phyloP scores from a whole-genome alignment of 2,113 vertebrate species.

The Protobothrops flavoviridis region DNA sequence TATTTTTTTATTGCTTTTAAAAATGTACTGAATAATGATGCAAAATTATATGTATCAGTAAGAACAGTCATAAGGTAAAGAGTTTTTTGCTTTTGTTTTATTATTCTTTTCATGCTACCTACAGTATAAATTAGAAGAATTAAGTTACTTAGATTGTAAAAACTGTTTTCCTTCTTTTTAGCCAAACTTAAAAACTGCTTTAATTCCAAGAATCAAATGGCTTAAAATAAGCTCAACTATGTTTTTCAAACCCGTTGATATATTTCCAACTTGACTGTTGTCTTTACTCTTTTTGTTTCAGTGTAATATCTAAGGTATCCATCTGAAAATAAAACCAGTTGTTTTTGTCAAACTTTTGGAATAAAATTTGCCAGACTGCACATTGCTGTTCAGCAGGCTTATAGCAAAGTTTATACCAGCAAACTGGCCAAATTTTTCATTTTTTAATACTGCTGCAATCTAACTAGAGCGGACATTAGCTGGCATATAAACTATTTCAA shows the following conservation, averaged over 20 bases:
- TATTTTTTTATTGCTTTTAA: no score
- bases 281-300: constrained; percentile 4
- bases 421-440: constrained; percentile 10
- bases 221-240: constrained; percentile 7
- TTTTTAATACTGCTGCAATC: not conserved
- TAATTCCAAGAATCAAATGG: not conserved
- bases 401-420: constrained; percentile 1
- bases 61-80: no score
- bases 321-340: not conserved
- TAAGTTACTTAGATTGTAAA: not conserved
- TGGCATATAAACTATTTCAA: constrained; percentile 28
- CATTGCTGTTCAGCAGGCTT: constrained; percentile 35
- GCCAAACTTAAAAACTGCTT: not conserved
- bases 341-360: constrained; percentile 4
- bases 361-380: constrained; percentile 1
- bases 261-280: constrained; percentile 2
- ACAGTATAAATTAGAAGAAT: not conserved
- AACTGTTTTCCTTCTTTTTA: not conserved
- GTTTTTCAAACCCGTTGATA: not conserved
- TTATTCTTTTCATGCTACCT: not conserved
- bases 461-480: constrained; percentile 4
- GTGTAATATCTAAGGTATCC: not conserved
- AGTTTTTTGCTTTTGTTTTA: no score
- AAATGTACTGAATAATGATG: no score
- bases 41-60: no score